phyloP scores from a whole-genome alignment of 2,888 invertebrate species.

The Drepana falcataria region DNA sequence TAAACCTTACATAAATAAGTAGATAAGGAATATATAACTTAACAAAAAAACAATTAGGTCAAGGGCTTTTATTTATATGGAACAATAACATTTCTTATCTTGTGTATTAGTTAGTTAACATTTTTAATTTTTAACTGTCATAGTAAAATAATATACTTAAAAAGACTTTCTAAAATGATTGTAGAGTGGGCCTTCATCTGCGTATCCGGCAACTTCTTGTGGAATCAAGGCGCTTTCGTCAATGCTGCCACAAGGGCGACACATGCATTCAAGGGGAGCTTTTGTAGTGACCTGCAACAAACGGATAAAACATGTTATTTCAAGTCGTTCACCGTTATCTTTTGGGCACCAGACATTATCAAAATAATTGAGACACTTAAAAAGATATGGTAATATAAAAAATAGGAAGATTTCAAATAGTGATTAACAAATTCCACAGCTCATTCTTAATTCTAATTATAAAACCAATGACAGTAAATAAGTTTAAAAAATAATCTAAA shows the following conservation, averaged over 20 bases:
- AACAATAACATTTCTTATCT: neutral
- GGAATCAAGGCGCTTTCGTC: conserved; percentile 93
- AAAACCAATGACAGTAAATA: too few relatives aligned
- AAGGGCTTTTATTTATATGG: conserved; percentile 28
- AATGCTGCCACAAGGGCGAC: conserved; percentile 92
- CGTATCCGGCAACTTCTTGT: conserved; percentile 92
- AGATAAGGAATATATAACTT: too few relatives aligned
- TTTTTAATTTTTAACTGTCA: neutral
- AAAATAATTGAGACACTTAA: too few relatives aligned
- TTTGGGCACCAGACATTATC: too few relatives aligned
- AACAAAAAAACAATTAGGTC: conserved; percentile 17
- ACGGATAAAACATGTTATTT: too few relatives aligned
- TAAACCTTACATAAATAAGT: too few relatives aligned
- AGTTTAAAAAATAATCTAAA: too few relatives aligned
- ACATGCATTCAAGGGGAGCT: conserved; percentile 96
- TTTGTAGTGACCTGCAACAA: conserved; percentile 88
- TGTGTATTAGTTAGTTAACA: neutral
- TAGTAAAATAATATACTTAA: conserved; percentile 41
- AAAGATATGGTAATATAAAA: too few relatives aligned
- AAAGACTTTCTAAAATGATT: conserved; percentile 87
- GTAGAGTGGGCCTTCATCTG: conserved; percentile 88
- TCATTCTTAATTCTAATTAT: too few relatives aligned
- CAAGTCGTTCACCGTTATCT: too few relatives aligned
- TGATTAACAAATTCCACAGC: too few relatives aligned
- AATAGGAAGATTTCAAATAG: too few relatives aligned